These are phyloP conservation scores for Digitonthophagus gazella DNA, from an alignment of 2,888 invertebrate genomes.

Conservation along the genomic window DNA sequence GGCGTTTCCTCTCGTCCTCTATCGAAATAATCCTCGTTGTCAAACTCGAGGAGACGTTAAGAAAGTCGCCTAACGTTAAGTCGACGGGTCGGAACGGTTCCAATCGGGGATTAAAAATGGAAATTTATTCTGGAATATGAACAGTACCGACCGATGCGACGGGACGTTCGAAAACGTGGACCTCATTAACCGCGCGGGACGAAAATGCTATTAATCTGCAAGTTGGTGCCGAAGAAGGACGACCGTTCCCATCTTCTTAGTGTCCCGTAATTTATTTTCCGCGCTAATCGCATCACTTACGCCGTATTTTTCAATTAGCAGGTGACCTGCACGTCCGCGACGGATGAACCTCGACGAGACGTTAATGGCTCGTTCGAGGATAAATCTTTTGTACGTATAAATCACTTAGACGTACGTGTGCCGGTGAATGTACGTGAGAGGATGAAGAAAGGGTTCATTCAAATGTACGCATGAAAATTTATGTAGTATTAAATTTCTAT, in stretches of 20 bases:
- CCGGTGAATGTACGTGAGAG: not conserved
- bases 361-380: conserved; percentile 28
- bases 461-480: not conserved
- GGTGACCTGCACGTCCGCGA: conserved; percentile 36
- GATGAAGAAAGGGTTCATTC: not conserved
- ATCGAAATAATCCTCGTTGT: not conserved
- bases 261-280: conserved; percentile 38
- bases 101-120: not conserved
- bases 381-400: conserved; percentile 27
- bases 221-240: conserved; percentile 24
- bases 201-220: conserved; percentile 21
- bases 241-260: conserved; percentile 33
- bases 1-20: not conserved
- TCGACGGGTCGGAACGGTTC: no score
- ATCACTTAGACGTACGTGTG: conserved; percentile 25
- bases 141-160: no score
- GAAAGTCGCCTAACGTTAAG: not conserved
- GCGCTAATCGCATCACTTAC: conserved; percentile 40
- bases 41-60: not conserved
- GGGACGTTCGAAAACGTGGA: conserved; percentile 1
- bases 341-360: conserved; percentile 21
- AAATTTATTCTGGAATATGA: not conserved
- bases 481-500: no score
- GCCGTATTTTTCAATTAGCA: conserved; percentile 40
- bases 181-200: not conserved